phyloP scores from a whole-genome alignment of 2,797 vertebrate genomes.

The Siniperca undulata region DNA sequence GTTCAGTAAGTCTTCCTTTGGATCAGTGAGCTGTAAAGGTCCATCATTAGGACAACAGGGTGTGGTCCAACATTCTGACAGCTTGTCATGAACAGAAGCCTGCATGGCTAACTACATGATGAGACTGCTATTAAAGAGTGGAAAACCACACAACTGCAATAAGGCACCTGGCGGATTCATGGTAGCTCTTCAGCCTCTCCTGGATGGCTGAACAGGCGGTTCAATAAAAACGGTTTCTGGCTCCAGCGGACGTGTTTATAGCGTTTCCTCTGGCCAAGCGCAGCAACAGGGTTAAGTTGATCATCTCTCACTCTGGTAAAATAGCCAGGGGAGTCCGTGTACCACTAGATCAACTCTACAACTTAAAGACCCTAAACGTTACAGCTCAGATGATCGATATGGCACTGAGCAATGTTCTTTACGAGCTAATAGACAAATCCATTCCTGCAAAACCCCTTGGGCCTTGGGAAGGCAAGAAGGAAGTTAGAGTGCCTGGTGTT shows the following conservation, averaged over 20 bases:
- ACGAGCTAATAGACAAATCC: constrained; percentile 89
- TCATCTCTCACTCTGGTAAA: constrained; percentile 86
- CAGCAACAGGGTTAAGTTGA: constrained; percentile 83
- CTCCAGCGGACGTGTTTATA: constrained; percentile 78
- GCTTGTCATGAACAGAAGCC: constrained; percentile 75
- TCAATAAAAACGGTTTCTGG: constrained; percentile 80
- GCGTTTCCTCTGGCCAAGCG: constrained; percentile 80
- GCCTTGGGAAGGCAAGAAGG: constrained; percentile 68
- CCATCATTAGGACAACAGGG: constrained; percentile 81
- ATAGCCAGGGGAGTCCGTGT: constrained; percentile 85
- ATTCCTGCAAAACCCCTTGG: constrained; percentile 83
- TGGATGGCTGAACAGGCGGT: constrained; percentile 65
- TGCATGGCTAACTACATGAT: constrained; percentile 77
- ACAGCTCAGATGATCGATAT: constrained; percentile 88
- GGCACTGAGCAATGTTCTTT: constrained; percentile 88
- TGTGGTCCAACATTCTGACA: constrained; percentile 76
- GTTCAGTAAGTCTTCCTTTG: constrained; percentile 71
- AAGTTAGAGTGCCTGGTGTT: constrained; percentile 74
- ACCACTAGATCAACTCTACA: constrained; percentile 86
- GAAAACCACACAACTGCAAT: constrained; percentile 39
- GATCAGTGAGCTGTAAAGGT: constrained; percentile 81
- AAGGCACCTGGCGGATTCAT: constrained; percentile 66
- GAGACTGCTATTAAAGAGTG: constrained; percentile 71
- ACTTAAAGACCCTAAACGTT: constrained; percentile 88
- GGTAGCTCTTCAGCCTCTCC: constrained; percentile 57